A percentile compares a stretch with the other conserved stretches of the same genome.
Conservation (phyloP, 1,140 invertebrate genomes). For the Drosophila sturtevanti region DNA sequence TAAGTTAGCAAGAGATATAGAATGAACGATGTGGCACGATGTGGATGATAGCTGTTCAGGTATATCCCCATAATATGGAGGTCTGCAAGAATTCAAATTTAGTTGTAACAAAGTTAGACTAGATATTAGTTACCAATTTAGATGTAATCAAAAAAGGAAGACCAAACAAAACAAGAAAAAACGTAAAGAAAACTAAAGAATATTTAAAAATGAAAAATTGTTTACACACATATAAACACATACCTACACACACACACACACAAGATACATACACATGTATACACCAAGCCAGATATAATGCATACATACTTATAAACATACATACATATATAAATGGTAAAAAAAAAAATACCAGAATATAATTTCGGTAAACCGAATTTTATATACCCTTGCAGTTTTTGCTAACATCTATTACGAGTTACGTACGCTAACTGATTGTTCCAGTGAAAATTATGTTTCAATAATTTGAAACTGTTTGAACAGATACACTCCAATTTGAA, state of each 20-base stretch:
- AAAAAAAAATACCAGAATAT: background rate
- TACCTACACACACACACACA: constrained; percentile 19
- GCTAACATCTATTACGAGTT: too few relatives aligned
- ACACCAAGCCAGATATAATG: background rate
- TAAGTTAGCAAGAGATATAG: background rate
- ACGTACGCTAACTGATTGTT: too few relatives aligned
- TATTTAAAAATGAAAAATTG: constrained; percentile 37
- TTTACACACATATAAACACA: constrained; percentile 20
- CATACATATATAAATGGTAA: background rate
- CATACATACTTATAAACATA: background rate
- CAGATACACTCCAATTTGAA: too few relatives aligned
- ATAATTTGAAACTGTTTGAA: too few relatives aligned
- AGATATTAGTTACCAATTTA: constrained; percentile 67
- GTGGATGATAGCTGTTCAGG: constrained; percentile 46
- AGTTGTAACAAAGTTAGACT: constrained; percentile 49
- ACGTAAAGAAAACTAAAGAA: constrained; percentile 20
- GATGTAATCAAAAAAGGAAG: constrained; percentile 63
- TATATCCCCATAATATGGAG: constrained; percentile 74
- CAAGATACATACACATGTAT: background rate
- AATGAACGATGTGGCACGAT: constrained; percentile 53
- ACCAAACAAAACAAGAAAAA: constrained; percentile 50
- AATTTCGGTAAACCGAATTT: background rate
- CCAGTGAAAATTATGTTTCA: too few relatives aligned
- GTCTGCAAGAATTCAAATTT: constrained; percentile 50
- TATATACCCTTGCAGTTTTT: background rate